Conservation (phyloP, 2,113 vertebrate genomes). For the Oncorhynchus keta region DNA sequence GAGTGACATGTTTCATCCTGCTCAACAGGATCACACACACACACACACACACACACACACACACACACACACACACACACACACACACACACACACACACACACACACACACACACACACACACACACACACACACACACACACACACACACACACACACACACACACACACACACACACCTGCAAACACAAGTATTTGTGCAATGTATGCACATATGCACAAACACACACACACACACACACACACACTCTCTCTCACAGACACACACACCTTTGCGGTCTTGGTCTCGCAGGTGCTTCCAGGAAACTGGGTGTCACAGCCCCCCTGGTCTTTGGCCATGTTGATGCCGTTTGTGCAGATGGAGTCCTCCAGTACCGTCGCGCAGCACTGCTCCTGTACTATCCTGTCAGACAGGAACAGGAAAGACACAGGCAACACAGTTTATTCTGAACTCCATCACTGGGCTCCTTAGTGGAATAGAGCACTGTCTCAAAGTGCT, state of each 20-base stretch:
- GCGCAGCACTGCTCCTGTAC: constrained; percentile 88
- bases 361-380: constrained; percentile 81
- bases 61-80: too few species aligned
- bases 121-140: not conserved
- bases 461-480: not conserved
- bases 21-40: constrained; percentile 6
- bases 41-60: too few species aligned
- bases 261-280: constrained; percentile 78
- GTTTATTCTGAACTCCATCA: constrained; percentile 26
- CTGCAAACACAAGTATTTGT: too few species aligned
- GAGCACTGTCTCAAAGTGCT: constrained; percentile 21
- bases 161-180: too few species aligned
- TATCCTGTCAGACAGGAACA: constrained; percentile 71
- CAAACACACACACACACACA: constrained; percentile 42
- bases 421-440: constrained; percentile 26
- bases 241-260: constrained; percentile 60
- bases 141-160: too few species aligned
- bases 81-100: too few species aligned
- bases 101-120: too few species aligned
- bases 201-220: too few species aligned
- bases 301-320: constrained; percentile 66
- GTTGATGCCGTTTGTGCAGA: constrained; percentile 82
- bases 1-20: constrained; percentile 53
- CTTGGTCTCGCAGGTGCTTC: constrained; percentile 77
- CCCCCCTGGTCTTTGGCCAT: constrained; percentile 75